Evolutionary conservation across 1,140 invertebrate genomes (phyloP).

Genomic region (Scaptomyza hsui): DNA sequence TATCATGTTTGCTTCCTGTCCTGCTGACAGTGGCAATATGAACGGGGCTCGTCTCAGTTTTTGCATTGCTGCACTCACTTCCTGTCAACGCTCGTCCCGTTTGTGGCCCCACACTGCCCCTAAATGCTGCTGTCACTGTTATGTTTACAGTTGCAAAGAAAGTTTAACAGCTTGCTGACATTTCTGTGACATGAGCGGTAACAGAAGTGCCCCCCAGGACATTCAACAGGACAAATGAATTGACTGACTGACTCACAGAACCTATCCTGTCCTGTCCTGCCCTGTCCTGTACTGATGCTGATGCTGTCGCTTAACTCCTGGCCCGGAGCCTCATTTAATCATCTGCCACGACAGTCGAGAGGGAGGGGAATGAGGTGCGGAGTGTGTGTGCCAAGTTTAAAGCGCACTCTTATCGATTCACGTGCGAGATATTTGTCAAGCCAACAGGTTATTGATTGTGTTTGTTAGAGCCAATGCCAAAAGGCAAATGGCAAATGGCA

Average conservation of each 20-base stretch:
- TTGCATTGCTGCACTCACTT: conserved; percentile 68
- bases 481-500: background rate
- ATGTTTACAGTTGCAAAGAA: conserved; percentile 68
- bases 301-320: conserved; percentile 39
- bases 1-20: background rate
- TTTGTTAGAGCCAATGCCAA: background rate
- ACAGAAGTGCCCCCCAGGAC: conserved; percentile 12
- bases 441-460: background rate
- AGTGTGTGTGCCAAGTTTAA: background rate
- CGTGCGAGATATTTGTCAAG: conserved; percentile 28
- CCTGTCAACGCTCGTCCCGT: conserved; percentile 48
- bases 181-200: conserved; percentile 60
- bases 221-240: conserved; percentile 63
- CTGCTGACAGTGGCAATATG: conserved; percentile 45
- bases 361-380: background rate
- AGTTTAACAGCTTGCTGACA: conserved; percentile 51
- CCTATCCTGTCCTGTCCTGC: background rate
- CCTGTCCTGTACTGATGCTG: no score
- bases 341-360: conserved; percentile 28
- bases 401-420: conserved; percentile 25
- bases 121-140: conserved; percentile 58
- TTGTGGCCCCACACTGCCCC: conserved; percentile 17
- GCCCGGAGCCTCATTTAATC: conserved; percentile 24
- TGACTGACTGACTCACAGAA: conserved; percentile 25
- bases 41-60: conserved; percentile 24